Evolutionary conservation across 2,888 invertebrate genomes (phyloP).

Genomic region (Tipula lateralis): DNA sequence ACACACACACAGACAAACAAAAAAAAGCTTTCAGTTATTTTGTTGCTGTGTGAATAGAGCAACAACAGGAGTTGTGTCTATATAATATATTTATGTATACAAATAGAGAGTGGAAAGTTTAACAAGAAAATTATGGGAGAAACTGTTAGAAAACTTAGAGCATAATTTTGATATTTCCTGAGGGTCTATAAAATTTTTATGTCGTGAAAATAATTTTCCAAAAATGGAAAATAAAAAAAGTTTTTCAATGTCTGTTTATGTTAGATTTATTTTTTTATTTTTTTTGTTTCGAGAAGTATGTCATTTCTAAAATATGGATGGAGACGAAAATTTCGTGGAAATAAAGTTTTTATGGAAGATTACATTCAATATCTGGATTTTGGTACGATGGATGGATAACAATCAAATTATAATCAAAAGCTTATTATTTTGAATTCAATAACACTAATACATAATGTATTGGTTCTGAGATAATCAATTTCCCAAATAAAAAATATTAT

Average conservation of each 20-base stretch:
- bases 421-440: no score
- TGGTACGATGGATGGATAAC: background rate
- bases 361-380: background rate
- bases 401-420: background rate
- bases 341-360: background rate
- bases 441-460: no score
- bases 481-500: no score
- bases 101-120: background rate
- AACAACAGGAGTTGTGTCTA: background rate
- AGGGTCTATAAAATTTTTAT: background rate
- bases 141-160: constrained; percentile 1
- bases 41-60: background rate
- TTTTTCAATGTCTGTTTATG: background rate
- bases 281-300: background rate
- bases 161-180: constrained; percentile 11
- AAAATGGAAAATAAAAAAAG: background rate
- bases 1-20: no score
- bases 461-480: no score
- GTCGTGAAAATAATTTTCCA: constrained; percentile 19
- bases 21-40: background rate
- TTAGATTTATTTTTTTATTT: background rate
- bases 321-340: background rate
- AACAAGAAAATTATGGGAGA: background rate
- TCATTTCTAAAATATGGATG: background rate
- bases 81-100: background rate